Conservation (phyloP, 2,888 invertebrate genomes). For the Ophion costatus region DNA sequence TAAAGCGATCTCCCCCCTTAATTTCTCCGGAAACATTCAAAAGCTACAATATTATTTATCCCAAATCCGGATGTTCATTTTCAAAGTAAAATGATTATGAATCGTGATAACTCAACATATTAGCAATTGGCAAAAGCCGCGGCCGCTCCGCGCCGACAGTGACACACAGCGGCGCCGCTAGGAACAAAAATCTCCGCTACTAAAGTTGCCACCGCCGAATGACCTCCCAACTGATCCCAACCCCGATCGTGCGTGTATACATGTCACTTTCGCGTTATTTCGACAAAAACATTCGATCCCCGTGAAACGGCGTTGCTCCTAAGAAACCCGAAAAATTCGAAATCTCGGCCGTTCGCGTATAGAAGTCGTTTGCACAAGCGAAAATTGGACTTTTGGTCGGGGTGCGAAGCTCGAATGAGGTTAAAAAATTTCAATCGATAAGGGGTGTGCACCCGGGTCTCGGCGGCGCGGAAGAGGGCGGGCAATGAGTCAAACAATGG, state of each 20-base stretch:
- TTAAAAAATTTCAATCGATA: constrained; percentile 58
- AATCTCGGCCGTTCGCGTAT: not conserved
- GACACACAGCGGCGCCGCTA: not conserved
- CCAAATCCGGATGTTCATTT: too few relatives aligned
- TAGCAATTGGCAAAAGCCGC: not conserved
- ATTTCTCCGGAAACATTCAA: too few relatives aligned
- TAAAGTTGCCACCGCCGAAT: not conserved
- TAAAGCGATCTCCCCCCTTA: too few relatives aligned
- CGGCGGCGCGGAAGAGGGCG: constrained; percentile 25
- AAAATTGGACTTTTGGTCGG: not conserved
- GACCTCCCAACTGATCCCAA: not conserved
- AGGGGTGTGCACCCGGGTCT: constrained; percentile 22
- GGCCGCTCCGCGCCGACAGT: not conserved
- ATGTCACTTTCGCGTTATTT: not conserved
- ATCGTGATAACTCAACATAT: too few relatives aligned
- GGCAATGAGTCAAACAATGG: constrained; percentile 76
- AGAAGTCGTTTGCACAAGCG: not conserved
- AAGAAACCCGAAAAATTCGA: not conserved
- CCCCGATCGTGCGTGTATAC: not conserved
- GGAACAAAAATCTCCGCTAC: not conserved
- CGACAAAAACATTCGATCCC: too few relatives aligned
- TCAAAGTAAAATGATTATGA: too few relatives aligned
- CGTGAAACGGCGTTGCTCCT: not conserved
- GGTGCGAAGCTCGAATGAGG: constrained; percentile 36
- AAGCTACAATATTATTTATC: too few relatives aligned